These are phyloP conservation scores for Barbus barbus DNA, from an alignment of 2,113 vertebrate species.

Conservation along the genomic window DNA sequence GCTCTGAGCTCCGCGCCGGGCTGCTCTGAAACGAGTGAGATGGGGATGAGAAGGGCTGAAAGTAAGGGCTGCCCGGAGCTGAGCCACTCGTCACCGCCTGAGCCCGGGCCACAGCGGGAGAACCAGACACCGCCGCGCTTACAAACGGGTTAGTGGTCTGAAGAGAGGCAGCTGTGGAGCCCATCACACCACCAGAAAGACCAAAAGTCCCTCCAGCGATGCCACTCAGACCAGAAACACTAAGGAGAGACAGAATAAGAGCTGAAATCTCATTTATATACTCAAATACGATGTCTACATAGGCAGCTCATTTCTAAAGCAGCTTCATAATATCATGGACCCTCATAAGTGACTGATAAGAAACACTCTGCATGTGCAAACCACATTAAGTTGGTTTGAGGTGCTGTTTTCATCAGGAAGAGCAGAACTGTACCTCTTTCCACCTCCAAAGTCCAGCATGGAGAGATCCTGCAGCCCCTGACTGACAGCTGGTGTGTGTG, in stretches of 20 bases:
- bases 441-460: constrained; percentile 71
- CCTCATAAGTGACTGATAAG: neutral
- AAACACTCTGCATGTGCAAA: neutral
- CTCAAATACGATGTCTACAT: neutral
- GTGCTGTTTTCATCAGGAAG: neutral
- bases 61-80: constrained; percentile 81
- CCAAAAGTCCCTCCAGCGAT: constrained; percentile 59
- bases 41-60: constrained; percentile 78
- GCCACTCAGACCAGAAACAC: constrained; percentile 55
- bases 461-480: constrained; percentile 74
- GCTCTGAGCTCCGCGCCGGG: constrained; percentile 77
- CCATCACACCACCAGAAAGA: constrained; percentile 40
- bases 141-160: constrained; percentile 37
- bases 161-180: neutral
- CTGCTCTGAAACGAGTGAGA: constrained; percentile 80
- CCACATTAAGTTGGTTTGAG: neutral
- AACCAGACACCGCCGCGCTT: constrained; percentile 49
- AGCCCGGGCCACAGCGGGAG: constrained; percentile 69
- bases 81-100: constrained; percentile 61
- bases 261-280: neutral
- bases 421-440: constrained; percentile 62
- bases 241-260: neutral
- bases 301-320: neutral
- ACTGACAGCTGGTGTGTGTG: constrained; percentile 52
- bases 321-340: neutral